phyloP scores from a whole-genome alignment of 1,140 invertebrate genomes.

The Papilio polytes region DNA sequence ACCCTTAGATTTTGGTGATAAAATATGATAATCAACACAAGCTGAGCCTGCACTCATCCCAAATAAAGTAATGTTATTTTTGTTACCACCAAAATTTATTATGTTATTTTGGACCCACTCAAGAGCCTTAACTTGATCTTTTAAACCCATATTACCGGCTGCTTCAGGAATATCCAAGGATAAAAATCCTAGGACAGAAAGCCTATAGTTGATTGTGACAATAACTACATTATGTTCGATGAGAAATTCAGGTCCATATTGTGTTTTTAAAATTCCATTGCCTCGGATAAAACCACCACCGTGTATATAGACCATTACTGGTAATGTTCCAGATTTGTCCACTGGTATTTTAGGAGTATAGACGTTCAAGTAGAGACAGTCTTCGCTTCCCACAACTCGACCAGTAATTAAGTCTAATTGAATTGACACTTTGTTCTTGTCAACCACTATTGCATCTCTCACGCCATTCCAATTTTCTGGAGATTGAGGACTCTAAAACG shows the following conservation, averaged over 20 bases:
- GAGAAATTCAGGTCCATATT: slow-evolving; percentile 76
- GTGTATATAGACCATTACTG: slow-evolving; percentile 90
- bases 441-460: slow-evolving; percentile 53
- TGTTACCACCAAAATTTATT: slow-evolving; percentile 69
- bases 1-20: slow-evolving; percentile 60
- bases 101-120: slow-evolving; percentile 73
- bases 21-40: slow-evolving; percentile 68
- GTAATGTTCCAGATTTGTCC: slow-evolving; percentile 59
- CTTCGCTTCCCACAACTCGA: slow-evolving; percentile 53
- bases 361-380: slow-evolving; percentile 65
- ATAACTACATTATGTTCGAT: slow-evolving; percentile 84
- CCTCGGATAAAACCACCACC: slow-evolving; percentile 88
- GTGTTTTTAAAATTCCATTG: slow-evolving; percentile 67
- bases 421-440: slow-evolving; percentile 42
- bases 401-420: slow-evolving; percentile 43
- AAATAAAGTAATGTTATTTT: slow-evolving; percentile 75
- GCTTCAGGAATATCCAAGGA: slow-evolving; percentile 66
- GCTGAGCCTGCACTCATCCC: slow-evolving; percentile 80
- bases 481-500: slow-evolving; percentile 46
- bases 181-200: slow-evolving; percentile 83
- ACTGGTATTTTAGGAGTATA: slow-evolving; percentile 43
- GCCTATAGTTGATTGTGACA: slow-evolving; percentile 85
- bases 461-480: slow-evolving; percentile 54
- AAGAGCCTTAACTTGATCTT: slow-evolving; percentile 74
- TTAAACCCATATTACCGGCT: slow-evolving; percentile 84